Evolutionary conservation across 2,113 vertebrate species (phyloP).

Genomic region (Prionailurus viverrinus): DNA sequence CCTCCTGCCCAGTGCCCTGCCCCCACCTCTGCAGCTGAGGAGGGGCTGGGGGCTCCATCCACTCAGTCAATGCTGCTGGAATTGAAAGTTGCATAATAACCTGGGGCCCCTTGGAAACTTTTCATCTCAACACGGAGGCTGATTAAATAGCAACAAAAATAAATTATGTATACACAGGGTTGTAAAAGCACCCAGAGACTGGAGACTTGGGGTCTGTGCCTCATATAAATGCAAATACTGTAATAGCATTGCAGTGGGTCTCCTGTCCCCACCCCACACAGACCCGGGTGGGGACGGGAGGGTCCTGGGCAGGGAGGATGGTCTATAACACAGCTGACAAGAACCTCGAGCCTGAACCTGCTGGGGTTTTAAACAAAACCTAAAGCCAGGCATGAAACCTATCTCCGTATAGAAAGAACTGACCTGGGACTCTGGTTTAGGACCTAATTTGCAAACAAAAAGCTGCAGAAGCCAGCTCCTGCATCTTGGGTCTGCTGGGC

Average conservation of each 20-base stretch:
- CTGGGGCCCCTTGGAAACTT: constrained; percentile 80
- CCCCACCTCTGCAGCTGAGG: background rate
- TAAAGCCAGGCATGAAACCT: background rate
- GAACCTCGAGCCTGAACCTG: background rate
- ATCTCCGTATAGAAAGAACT: background rate
- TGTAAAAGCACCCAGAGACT: constrained; percentile 82
- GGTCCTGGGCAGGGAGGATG: background rate
- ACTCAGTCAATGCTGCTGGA: constrained; percentile 46
- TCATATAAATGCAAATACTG: constrained; percentile 85
- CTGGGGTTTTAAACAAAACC: constrained; percentile 56
- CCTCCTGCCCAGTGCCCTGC: background rate
- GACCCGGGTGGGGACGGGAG: background rate
- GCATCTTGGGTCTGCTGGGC: background rate
- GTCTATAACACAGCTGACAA: background rate
- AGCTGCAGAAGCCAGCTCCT: background rate
- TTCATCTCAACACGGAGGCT: constrained; percentile 77
- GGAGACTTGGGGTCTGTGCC: constrained; percentile 81
- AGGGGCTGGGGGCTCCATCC: background rate
- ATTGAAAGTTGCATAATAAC: constrained; percentile 80
- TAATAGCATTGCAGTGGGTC: constrained; percentile 69
- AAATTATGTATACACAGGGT: constrained; percentile 83
- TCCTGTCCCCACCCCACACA: background rate
- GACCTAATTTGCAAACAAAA: background rate
- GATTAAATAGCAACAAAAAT: constrained; percentile 85
- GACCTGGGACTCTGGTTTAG: background rate